Base-by-base conservation (phyloP, 2,888 invertebrate species). In the Gandaritis pyraliata region DNA sequence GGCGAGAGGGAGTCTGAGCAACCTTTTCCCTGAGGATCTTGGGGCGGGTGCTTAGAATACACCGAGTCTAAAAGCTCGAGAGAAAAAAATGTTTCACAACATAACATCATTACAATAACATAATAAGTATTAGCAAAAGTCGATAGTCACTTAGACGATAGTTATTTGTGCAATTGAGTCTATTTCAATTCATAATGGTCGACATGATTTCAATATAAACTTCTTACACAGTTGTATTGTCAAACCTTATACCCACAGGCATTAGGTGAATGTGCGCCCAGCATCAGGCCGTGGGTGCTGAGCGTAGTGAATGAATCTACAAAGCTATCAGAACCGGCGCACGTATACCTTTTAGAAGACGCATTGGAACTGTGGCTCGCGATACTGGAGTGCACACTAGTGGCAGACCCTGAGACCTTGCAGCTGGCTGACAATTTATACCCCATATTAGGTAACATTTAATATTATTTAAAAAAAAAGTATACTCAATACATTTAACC, bases 271-370 rank as follows among this genome's bases (percentile, higher is more conserved):
- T 94, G 94, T 56, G 90, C 94, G 5, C 90, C 93, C 0, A 92
- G 86, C 76, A 88, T 95, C 72, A 93, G 94, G 15, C 94, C 94
- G 7, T 95, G 95, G 90, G 90, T 95, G 16, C 85, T 95, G 63
- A 82, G 83, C 64, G 90, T 93, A 1, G 85, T 93, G 51, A 83
- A 86, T 74, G 92, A 92, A 65, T 86, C 93, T 59, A 97, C 98
- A 0, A 96, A 97, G 76, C 93, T 96, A 0, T 93, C 94, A 65
- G 95, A 97, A 79, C 94, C 95, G 57, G 94, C 96, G 0, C 97
- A 98, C 82, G 96, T 98, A 55, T 98, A 98, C 84, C 93, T 98
- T 54, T 88, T 98, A 71, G 98, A 98, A 85, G 98, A 99, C 81
- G 98, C 98, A 2, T 89, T 98, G 41, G 97, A 97, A 71, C 92